A percentile compares a stretch with the other conserved stretches of the same genome.
phyloP scores from a whole-genome alignment of 2,797 vertebrate species.

The Alectoris magna region DNA sequence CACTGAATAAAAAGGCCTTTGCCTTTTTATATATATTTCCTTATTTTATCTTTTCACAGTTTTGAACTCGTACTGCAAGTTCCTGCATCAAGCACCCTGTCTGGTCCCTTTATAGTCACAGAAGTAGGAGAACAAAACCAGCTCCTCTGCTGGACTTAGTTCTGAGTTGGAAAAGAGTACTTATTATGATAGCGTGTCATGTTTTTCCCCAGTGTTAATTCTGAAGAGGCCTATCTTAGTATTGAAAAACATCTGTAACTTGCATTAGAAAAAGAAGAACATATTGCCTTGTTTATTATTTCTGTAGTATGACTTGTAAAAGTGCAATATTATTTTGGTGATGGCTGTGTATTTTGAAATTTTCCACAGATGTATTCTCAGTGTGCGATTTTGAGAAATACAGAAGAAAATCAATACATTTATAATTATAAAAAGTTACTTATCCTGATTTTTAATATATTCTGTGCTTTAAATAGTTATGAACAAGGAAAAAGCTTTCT shows the following conservation, averaged over 20 bases:
- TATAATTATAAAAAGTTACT: not conserved
- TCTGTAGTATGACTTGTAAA: not conserved
- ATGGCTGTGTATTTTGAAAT: not conserved
- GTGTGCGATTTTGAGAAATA: not conserved
- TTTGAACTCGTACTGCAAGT: fast-evolving
- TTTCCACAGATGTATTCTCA: not conserved
- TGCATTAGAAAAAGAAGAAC: not conserved
- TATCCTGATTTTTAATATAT: not conserved
- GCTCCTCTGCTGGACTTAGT: not conserved
- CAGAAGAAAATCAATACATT: not conserved
- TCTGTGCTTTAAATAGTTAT: not conserved
- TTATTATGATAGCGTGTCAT: too few species aligned
- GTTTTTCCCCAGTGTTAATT: not conserved
- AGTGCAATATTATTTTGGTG: not conserved
- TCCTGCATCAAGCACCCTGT: not conserved
- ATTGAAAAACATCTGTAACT: not conserved
- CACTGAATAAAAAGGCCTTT: not conserved
- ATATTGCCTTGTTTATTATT: not conserved
- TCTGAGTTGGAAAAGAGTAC: not conserved
- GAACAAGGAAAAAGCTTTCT: not conserved
- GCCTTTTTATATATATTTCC: too few species aligned
- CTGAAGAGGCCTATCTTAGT: not conserved
- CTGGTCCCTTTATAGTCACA: not conserved
- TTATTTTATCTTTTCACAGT: not conserved
- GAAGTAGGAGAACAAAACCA: not conserved